Evolutionary conservation across 2,888 invertebrate genomes (phyloP).

Genomic region (Oligia latruncula): DNA sequence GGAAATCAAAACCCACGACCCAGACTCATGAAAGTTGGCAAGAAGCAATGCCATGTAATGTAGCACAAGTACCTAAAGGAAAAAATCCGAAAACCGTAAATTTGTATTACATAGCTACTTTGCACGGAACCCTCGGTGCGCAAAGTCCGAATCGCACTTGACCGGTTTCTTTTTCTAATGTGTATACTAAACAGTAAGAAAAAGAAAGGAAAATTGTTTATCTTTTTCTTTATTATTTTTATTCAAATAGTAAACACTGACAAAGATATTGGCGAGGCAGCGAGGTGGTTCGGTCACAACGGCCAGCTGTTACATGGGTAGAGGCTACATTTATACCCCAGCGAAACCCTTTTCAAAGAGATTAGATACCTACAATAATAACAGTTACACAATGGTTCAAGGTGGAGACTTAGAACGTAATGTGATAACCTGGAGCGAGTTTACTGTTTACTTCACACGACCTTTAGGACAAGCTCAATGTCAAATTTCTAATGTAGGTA

Average conservation of each 20-base stretch:
- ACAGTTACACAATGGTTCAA: constrained; percentile 19
- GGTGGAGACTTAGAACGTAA: constrained; percentile 18
- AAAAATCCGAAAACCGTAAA: no score
- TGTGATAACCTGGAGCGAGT: constrained; percentile 35
- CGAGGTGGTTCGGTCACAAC: not conserved
- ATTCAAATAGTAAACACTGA: not conserved
- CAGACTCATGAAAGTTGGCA: no score
- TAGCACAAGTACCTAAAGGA: no score
- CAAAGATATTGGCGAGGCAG: not conserved
- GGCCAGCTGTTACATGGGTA: not conserved
- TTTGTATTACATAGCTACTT: no score
- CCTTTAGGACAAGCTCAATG: constrained; percentile 45
- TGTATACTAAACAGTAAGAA: no score
- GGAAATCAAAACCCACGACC: no score
- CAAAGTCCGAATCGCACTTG: no score
- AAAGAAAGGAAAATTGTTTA: no score
- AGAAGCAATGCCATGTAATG: no score
- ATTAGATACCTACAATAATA: constrained; percentile 9
- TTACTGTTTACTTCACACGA: constrained; percentile 26
- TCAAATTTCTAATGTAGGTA: not conserved
- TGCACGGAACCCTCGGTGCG: no score
- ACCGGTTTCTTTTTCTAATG: not conserved
- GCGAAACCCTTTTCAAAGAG: constrained; percentile 29
- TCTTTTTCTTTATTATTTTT: not conserved
- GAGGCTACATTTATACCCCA: no score